These are phyloP conservation scores for Gymnothorax javanicus DNA, from an alignment of 2,797 vertebrate species.

Conservation along the genomic window DNA sequence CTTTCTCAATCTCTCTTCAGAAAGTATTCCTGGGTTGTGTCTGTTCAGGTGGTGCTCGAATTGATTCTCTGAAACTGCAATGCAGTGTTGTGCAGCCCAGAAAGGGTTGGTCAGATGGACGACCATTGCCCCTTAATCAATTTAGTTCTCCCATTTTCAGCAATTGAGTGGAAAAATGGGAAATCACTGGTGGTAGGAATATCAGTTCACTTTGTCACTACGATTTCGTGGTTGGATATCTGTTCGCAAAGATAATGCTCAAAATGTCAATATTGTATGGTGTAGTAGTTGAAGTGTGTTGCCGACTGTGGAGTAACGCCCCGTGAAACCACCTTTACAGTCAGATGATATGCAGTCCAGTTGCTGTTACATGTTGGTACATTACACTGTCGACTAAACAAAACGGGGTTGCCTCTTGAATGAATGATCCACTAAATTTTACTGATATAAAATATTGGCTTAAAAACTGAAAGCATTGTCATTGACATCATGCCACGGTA, in stretches of 20 bases:
- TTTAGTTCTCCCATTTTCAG: neutral
- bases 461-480: neutral
- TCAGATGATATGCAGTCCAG: neutral
- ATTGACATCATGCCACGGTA: neutral
- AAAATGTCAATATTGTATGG: neutral
- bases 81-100: slow-evolving; percentile 27
- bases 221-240: neutral
- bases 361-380: neutral
- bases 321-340: neutral
- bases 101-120: neutral
- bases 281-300: neutral
- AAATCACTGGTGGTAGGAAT: neutral
- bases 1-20: neutral
- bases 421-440: neutral
- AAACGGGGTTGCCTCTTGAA: neutral
- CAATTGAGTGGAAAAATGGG: neutral
- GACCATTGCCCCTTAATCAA: neutral
- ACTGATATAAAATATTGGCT: neutral
- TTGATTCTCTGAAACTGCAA: slow-evolving; percentile 17
- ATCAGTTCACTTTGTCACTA: too few relatives aligned
- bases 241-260: neutral
- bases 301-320: neutral
- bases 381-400: neutral
- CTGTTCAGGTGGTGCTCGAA: neutral
- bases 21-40: neutral